phyloP scores from a whole-genome alignment of 2,113 vertebrate species.

The Aspiorhynchus laticeps region DNA sequence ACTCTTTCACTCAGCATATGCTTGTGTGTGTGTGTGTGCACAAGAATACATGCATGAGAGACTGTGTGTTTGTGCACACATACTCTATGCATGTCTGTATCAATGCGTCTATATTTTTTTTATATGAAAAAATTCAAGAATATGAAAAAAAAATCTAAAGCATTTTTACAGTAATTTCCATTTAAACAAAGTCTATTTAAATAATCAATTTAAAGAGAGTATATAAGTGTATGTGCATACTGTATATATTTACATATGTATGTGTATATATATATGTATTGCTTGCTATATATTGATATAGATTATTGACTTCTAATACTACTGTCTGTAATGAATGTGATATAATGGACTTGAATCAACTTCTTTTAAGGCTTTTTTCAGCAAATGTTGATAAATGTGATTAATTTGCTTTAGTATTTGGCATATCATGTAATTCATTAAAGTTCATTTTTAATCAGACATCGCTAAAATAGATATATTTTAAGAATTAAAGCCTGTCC shows the following conservation, averaged over 20 bases:
- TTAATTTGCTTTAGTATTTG: neutral
- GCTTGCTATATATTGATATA: neutral
- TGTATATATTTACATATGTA: neutral
- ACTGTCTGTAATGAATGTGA: neutral
- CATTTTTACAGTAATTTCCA: too few relatives aligned
- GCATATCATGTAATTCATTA: neutral
- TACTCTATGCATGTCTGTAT: too few relatives aligned
- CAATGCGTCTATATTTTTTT: too few relatives aligned
- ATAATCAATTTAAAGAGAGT: too few relatives aligned
- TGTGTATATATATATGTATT: neutral
- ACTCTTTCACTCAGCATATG: conserved; percentile 17
- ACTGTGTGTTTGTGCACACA: too few relatives aligned
- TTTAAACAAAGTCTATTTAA: too few relatives aligned
- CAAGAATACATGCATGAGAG: neutral
- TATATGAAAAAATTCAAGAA: too few relatives aligned
- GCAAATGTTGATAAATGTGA: neutral
- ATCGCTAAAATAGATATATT: neutral
- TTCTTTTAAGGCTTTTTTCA: neutral
- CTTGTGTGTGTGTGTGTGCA: neutral
- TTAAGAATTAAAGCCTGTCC: neutral
- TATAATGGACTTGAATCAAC: neutral
- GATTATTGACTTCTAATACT: neutral
- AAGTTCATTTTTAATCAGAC: neutral
- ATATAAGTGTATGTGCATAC: neutral
- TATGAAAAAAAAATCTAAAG: too few relatives aligned